Base-by-base conservation (phyloP, 1,140 invertebrate genomes). In the Hetaerina americana region DNA sequence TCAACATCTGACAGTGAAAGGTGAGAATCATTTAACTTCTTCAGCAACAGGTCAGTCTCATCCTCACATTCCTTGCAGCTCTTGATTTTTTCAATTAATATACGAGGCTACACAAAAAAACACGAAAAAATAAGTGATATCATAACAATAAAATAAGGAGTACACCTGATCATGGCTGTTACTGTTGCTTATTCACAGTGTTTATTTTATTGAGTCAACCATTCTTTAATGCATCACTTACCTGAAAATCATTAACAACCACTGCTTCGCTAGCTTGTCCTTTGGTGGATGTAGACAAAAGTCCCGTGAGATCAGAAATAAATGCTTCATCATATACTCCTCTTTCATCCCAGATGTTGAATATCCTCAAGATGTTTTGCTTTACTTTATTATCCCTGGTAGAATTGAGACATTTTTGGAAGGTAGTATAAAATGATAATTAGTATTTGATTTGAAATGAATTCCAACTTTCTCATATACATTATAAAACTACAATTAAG, bases 261-360 rank as follows among this genome's bases (percentile, higher is more conserved):
- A 75, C 81, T 72, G 85, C 81, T 77, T 89, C 85, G n/a, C 80
- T 77, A 72, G 89, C 85, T 77, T 85, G 83, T 77, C 90, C 87
- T 77, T 88, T 87, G 76, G 91, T 90, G 72, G 87, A 85, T 27
- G 90, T 89, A 73, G 89, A 92, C 5, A 94, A 84, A 18, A 94
- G 80, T 10, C 91, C 90, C 26, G 88, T 90, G 5, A 97, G 82
- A 82, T 96, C 92, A 26, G 89, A 85, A 12, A 96, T 84, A 79
- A 95, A 96, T 75, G 90, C 90, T 77, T 92, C 88, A 79, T 90
- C 90, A 80, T 96, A 97, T 6, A 97, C 89, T 73, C 87, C 88
- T 77, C 95, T 83, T 77, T 97, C 92, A 80, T 94, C 90, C 95
- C 95, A 97, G 70, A 97, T 96, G 77, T 92, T 94, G 78, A 97